Conservation (phyloP, 2,888 invertebrate species). For the Homarus gammarus region DNA sequence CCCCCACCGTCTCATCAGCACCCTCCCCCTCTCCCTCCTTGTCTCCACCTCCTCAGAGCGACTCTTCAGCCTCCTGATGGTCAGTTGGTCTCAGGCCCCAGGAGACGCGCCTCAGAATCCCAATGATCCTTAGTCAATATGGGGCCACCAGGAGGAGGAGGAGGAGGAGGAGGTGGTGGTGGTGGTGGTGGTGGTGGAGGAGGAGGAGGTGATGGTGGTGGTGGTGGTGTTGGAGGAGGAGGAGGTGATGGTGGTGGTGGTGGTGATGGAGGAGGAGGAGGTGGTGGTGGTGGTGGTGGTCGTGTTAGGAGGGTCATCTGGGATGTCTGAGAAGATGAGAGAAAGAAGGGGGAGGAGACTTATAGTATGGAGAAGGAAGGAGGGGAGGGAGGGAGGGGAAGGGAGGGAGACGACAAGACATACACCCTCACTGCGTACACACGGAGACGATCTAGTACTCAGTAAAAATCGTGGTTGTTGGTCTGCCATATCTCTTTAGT, state of each 20-base stretch:
- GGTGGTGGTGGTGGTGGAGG: neutral
- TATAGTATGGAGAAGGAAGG: neutral
- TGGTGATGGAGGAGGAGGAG: neutral
- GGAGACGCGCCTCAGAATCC: slow-evolving; percentile 55
- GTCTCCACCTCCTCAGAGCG: slow-evolving; percentile 48
- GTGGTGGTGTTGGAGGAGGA: neutral
- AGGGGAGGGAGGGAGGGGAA: neutral
- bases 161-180: neutral
- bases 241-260: neutral
- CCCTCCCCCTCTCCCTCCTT: neutral
- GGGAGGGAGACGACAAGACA: neutral
- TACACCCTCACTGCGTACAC: too few relatives aligned
- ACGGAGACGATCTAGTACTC: too few relatives aligned
- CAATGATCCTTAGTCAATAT: slow-evolving; percentile 64
- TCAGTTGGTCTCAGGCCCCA: slow-evolving; percentile 53
- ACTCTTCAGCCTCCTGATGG: slow-evolving; percentile 52
- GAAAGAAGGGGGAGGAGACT: neutral
- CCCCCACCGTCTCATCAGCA: neutral
- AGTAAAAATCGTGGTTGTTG: too few relatives aligned
- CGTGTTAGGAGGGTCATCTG: too few relatives aligned
- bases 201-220: neutral
- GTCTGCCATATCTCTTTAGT: too few relatives aligned
- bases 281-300: neutral
- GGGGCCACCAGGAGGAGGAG: neutral
- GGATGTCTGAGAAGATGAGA: neutral